These are phyloP conservation scores for Caranx ignobilis DNA, from an alignment of 2,113 vertebrate genomes.

Conservation along the genomic window DNA sequence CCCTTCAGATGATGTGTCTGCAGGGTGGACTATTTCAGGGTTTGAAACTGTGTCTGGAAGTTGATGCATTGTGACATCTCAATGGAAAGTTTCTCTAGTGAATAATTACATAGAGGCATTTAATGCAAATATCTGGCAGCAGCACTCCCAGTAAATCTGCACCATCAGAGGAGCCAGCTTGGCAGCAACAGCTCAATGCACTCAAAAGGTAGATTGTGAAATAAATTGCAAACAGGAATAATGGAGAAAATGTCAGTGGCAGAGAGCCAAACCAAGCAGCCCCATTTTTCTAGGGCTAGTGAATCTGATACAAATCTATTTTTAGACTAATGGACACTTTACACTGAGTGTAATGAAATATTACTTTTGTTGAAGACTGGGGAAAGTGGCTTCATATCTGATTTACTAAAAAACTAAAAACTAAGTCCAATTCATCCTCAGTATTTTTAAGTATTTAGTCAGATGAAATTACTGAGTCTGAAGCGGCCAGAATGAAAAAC, in stretches of 20 bases:
- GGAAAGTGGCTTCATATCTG: neutral
- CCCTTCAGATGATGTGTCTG: neutral
- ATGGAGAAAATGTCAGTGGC: constrained; percentile 6
- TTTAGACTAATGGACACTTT: neutral
- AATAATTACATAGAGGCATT: constrained; percentile 4
- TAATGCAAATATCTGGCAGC: neutral
- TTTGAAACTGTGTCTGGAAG: neutral
- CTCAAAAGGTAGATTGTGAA: constrained; percentile 12
- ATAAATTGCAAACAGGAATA: constrained; percentile 1
- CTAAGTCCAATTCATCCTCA: neutral
- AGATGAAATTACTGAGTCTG: no score
- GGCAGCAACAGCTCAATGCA: constrained; percentile 34
- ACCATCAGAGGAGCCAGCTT: constrained; percentile 1
- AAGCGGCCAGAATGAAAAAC: neutral
- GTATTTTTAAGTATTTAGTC: neutral
- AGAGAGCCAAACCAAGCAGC: constrained; percentile 6
- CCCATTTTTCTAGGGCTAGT: neutral
- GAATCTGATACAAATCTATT: neutral
- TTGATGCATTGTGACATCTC: constrained; percentile 3
- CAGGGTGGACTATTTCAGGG: neutral
- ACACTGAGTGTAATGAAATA: neutral
- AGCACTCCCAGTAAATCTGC: constrained; percentile 10
- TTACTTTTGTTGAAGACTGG: neutral
- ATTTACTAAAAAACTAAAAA: neutral
- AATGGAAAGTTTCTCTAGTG: constrained; percentile 11